Evolutionary conservation across 2,888 invertebrate genomes (phyloP).

Genomic region (Eugnorisma glareosa): DNA sequence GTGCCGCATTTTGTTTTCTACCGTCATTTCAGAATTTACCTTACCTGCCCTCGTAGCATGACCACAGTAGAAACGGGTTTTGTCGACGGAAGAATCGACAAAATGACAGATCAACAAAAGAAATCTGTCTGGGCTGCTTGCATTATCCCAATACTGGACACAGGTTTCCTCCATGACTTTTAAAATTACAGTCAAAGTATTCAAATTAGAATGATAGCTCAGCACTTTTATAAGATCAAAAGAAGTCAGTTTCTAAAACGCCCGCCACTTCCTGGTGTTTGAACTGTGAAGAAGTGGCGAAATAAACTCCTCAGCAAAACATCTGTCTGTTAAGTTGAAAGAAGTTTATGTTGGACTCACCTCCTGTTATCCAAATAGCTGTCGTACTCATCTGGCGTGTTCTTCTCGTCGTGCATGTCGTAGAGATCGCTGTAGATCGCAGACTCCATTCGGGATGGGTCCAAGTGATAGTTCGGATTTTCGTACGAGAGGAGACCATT

Average conservation of each 20-base stretch:
- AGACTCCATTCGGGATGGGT: constrained; percentile 94
- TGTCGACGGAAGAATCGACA: no score
- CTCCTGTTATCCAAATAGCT: constrained; percentile 88
- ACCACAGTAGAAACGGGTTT: no score
- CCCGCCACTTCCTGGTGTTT: not conserved
- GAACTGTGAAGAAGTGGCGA: not conserved
- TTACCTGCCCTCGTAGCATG: no score
- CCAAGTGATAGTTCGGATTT: constrained; percentile 97
- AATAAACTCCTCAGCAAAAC: no score
- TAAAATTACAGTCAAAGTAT: not conserved
- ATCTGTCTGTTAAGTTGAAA: not conserved
- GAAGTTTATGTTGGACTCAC: constrained; percentile 72
- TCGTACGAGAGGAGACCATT: constrained; percentile 97
- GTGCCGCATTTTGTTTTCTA: not conserved
- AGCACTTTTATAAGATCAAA: not conserved
- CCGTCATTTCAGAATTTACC: not conserved
- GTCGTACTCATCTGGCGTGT: constrained; percentile 90
- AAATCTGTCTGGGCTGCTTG: no score
- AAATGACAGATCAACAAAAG: no score
- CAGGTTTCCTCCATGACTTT: not conserved
- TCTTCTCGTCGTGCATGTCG: constrained; percentile 91
- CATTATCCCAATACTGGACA: not conserved
- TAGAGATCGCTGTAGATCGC: constrained; percentile 94
- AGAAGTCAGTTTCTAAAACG: not conserved
- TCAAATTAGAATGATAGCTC: not conserved